Evolutionary conservation across 2,888 invertebrate species (phyloP).

Genomic region (Sericinus montela): DNA sequence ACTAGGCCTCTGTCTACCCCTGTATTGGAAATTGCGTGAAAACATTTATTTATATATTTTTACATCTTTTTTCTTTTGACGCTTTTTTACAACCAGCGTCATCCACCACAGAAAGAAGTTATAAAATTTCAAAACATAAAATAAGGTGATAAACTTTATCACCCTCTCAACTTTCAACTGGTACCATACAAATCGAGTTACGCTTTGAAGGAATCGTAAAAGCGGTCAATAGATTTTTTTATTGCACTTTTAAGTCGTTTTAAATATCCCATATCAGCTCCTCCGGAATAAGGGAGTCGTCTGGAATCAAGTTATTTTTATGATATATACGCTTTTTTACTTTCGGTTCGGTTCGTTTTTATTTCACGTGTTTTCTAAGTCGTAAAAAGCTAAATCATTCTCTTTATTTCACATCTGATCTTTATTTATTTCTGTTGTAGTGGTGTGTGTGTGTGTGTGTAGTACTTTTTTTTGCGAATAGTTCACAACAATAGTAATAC

Average conservation of each 20-base stretch:
- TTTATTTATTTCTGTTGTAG: neutral
- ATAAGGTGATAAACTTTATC: conserved; percentile 6
- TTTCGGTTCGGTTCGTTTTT: neutral
- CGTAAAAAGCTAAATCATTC: neutral
- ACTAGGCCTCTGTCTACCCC: too few species aligned
- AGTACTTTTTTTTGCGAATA: too few species aligned
- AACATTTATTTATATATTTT: too few species aligned
- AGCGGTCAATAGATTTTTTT: neutral
- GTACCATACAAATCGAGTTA: conserved; percentile 3
- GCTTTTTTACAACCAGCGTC: too few species aligned
- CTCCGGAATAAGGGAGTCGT: neutral
- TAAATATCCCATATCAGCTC: conserved; percentile 5
- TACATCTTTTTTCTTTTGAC: too few species aligned
- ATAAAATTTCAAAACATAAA: conserved; percentile 8
- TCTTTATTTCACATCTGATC: conserved; percentile 11
- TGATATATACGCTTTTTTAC: conserved; percentile 1
- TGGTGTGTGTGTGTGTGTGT: too few species aligned
- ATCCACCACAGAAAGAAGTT: neutral
- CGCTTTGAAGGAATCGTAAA: conserved; percentile 10
- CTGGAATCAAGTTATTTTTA: conserved; percentile 5
- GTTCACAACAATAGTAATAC: too few species aligned
- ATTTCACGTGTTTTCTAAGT: conserved; percentile 1
- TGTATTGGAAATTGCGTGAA: too few species aligned
- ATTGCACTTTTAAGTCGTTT: conserved; percentile 11
- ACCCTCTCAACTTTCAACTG: neutral